Conservation (phyloP, 2,888 invertebrate species). For the Leptinotarsa peninsularis region DNA sequence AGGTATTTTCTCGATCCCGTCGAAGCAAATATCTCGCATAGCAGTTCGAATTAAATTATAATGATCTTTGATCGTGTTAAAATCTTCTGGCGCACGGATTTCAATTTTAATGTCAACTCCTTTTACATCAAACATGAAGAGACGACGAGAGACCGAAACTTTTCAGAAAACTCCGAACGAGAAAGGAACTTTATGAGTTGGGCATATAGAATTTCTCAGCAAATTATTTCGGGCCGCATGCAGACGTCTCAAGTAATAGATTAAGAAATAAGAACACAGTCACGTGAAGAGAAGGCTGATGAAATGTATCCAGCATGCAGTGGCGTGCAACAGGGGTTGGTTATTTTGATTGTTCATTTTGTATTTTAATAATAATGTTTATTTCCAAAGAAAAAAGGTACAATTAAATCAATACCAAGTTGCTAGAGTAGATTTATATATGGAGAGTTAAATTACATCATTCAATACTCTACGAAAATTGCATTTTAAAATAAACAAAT, state of each 20-base stretch:
- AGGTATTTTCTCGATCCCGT: slow-evolving; percentile 33
- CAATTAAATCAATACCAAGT: too few species aligned
- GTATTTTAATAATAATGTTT: too few species aligned
- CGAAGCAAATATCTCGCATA: slow-evolving; percentile 46
- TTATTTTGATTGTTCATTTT: background rate
- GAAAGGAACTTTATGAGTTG: slow-evolving; percentile 63
- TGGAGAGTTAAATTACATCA: too few species aligned
- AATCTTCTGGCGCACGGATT: slow-evolving; percentile 64
- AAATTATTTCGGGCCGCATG: slow-evolving; percentile 64
- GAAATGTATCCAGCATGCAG: slow-evolving; percentile 54
- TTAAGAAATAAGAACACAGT: slow-evolving; percentile 62
- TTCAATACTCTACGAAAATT: too few species aligned
- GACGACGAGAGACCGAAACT: slow-evolving; percentile 57
- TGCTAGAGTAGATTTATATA: too few species aligned
- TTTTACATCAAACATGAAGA: slow-evolving; percentile 66
- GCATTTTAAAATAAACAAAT: too few species aligned
- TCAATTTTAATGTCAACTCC: slow-evolving; percentile 68
- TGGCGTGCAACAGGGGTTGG: slow-evolving; percentile 16
- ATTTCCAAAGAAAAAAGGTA: too few species aligned
- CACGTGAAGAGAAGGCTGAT: slow-evolving; percentile 59
- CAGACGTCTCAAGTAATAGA: slow-evolving; percentile 63
- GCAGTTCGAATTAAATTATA: slow-evolving; percentile 60
- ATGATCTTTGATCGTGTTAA: slow-evolving; percentile 66
- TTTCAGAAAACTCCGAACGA: slow-evolving; percentile 24
- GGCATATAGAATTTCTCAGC: slow-evolving; percentile 65